Evolutionary conservation across 2,113 vertebrate genomes (phyloP).

Genomic region (Dermatemys mawii): DNA sequence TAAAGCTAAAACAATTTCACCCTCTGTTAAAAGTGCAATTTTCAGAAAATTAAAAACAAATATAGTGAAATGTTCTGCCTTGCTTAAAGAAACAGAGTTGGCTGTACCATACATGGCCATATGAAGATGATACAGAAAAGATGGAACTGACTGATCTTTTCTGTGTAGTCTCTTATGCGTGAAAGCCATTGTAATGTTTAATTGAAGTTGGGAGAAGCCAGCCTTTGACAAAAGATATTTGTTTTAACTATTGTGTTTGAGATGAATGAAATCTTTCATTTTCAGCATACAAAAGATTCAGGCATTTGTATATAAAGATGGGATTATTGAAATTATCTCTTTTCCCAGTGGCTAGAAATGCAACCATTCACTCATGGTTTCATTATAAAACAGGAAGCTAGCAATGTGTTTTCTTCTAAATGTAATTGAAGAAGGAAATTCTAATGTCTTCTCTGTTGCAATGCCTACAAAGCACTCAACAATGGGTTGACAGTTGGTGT

Average conservation of each 20-base stretch:
- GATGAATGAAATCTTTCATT: conserved; percentile 58
- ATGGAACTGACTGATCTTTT: conserved; percentile 39
- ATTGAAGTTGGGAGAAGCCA: conserved; percentile 45
- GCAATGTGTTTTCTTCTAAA: neutral
- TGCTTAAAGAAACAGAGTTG: conserved; percentile 16
- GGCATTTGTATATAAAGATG: conserved; percentile 48
- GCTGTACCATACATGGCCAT: conserved; percentile 10
- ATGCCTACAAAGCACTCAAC: neutral
- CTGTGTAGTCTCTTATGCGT: neutral
- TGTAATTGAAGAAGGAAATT: conserved; percentile 24
- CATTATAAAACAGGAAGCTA: conserved; percentile 31
- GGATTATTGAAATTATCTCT: conserved; percentile 66
- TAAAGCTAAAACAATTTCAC: conserved; percentile 59
- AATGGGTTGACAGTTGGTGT: neutral
- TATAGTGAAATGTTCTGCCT: conserved; percentile 19
- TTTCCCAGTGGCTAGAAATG: conserved; percentile 20
- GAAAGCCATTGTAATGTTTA: conserved; percentile 65
- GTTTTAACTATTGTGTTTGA: conserved; percentile 53
- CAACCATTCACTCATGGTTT: conserved; percentile 27
- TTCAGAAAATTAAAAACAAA: conserved; percentile 52
- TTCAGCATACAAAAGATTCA: conserved; percentile 28
- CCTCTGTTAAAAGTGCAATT: conserved; percentile 61
- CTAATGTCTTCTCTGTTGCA: neutral
- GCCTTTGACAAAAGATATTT: conserved; percentile 41
- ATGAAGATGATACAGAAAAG: conserved; percentile 20